Conservation (phyloP, 2,797 vertebrate genomes). For the Poecilia picta region DNA sequence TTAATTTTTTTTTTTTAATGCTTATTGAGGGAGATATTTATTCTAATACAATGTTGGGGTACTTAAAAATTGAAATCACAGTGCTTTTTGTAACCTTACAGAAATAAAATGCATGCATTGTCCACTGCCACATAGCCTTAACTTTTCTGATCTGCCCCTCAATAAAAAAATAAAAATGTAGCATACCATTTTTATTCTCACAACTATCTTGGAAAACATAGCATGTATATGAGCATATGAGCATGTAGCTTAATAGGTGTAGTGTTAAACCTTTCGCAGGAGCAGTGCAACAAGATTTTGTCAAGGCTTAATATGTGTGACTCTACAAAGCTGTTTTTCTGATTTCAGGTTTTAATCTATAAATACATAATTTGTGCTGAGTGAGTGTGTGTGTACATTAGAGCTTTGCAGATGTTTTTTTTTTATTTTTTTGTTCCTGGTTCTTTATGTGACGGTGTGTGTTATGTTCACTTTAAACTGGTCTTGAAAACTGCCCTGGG, state of each 20-base stretch:
- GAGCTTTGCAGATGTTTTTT: conserved; percentile 31
- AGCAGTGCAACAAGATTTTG: background rate
- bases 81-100: background rate
- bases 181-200: background rate
- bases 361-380: conserved; percentile 38
- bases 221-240: too few species aligned
- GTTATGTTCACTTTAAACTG: conserved; percentile 36
- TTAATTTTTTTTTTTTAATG: background rate
- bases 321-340: background rate
- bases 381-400: conserved; percentile 19
- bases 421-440: conserved; percentile 13
- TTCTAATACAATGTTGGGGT: background rate
- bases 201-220: background rate
- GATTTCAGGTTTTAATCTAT: conserved; percentile 4
- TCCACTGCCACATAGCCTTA: background rate
- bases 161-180: background rate
- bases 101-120: background rate
- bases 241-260: too few species aligned
- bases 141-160: background rate
- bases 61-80: background rate
- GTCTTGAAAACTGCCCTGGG: conserved; percentile 62
- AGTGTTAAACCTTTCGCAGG: background rate
- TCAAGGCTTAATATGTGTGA: background rate
- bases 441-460: conserved; percentile 6
- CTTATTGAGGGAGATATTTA: background rate